These are phyloP conservation scores for Lateolabrax maculatus DNA, from an alignment of 2,797 vertebrate species.

Conservation along the genomic window DNA sequence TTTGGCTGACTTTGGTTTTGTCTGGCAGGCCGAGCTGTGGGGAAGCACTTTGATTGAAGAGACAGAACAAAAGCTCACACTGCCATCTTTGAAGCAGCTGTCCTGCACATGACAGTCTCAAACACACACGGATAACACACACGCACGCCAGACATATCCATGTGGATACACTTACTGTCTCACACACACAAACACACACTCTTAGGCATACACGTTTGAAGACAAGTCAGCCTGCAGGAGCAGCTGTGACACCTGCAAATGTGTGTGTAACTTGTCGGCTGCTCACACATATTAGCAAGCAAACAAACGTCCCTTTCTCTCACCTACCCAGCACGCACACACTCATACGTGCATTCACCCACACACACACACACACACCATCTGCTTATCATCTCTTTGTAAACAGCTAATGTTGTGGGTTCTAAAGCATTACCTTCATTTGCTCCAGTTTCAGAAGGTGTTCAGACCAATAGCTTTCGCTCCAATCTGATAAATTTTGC, in stretches of 20 bases:
- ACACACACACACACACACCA: constrained; percentile 10
- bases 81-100: constrained; percentile 77
- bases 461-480: constrained; percentile 3
- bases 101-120: constrained; percentile 56
- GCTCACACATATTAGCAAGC: constrained; percentile 27
- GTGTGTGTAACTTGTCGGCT: constrained; percentile 51
- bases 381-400: constrained; percentile 35
- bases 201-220: constrained; percentile 8
- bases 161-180: not conserved
- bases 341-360: not conserved
- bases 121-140: constrained; percentile 21
- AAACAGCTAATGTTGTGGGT: constrained; percentile 21
- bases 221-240: constrained; percentile 21
- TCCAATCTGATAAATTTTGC: constrained; percentile 12
- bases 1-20: constrained; percentile 76
- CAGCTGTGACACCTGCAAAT: constrained; percentile 59
- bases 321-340: not conserved
- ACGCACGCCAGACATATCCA: constrained; percentile 33
- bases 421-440: constrained; percentile 27
- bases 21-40: constrained; percentile 74
- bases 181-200: not conserved
- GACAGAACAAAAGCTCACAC: constrained; percentile 76
- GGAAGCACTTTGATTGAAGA: constrained; percentile 79
- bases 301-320: constrained; percentile 18
- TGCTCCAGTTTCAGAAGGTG: not conserved